A percentile compares a stretch with the other conserved stretches of the same genome.
Evolutionary conservation across 2,113 vertebrate species (phyloP).

Genomic region (Pitta sordida): DNA sequence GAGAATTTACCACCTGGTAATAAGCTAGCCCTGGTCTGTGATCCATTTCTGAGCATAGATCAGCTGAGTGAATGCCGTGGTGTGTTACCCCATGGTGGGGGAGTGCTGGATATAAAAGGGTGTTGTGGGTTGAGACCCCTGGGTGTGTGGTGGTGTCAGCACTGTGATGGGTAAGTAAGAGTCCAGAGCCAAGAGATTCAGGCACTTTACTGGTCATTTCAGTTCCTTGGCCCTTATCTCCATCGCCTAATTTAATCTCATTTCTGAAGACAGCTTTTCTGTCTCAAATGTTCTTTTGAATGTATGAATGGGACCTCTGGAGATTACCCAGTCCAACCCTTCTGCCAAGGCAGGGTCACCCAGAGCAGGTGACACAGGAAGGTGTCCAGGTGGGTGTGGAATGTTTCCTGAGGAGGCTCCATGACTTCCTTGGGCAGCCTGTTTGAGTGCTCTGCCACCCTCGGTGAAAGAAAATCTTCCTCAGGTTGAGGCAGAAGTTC

Average conservation of each 20-base stretch:
- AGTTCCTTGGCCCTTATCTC: background rate
- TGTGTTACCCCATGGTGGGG: background rate
- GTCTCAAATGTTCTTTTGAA: background rate
- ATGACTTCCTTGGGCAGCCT: background rate
- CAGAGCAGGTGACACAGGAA: background rate
- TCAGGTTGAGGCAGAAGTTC: background rate
- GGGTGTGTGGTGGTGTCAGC: background rate
- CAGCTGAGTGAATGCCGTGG: rapidly evolving
- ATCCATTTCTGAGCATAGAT: background rate
- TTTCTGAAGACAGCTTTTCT: background rate
- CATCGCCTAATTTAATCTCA: background rate
- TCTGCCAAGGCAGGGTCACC: background rate
- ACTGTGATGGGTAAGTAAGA: background rate
- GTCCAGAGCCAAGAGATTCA: background rate
- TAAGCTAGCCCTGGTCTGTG: background rate
- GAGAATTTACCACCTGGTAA: background rate
- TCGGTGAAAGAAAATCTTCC: background rate
- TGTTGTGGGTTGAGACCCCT: background rate
- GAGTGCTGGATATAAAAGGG: background rate
- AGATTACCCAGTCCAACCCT: background rate
- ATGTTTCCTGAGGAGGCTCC: background rate
- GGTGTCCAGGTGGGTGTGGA: background rate
- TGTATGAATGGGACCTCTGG: background rate
- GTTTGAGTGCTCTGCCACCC: background rate
- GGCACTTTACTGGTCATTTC: background rate